Percentiles rank a stretch among this genome's conserved stretches.
Evolutionary conservation across 2,797 vertebrate genomes (phyloP).

Genomic region (Bucorvus abyssinicus): DNA sequence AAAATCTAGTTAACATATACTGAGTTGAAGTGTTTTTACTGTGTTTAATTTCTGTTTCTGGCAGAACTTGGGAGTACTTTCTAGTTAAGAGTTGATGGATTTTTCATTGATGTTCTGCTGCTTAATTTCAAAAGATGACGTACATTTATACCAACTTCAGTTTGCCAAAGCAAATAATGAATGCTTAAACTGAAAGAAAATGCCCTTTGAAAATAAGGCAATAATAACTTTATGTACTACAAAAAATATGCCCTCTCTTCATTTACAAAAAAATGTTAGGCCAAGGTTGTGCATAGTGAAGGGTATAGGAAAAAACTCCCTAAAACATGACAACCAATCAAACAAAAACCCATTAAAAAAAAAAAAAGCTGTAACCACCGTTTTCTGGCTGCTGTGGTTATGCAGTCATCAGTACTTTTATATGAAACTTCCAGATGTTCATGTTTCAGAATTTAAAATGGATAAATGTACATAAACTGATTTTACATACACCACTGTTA

Average conservation of each 20-base stretch:
- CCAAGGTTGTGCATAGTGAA: not conserved
- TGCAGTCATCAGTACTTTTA: not conserved
- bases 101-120: not conserved
- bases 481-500: not conserved
- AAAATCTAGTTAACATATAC: not conserved
- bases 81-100: slow-evolving; percentile 15
- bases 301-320: not conserved
- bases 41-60: slow-evolving; percentile 2
- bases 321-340: not conserved
- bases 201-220: not conserved
- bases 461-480: not conserved
- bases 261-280: not conserved
- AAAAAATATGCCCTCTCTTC: not conserved
- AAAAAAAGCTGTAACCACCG: not conserved
- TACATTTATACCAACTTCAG: not conserved
- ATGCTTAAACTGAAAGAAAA: not conserved
- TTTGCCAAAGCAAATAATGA: not conserved
- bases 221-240: not conserved
- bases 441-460: not conserved
- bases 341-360: not conserved
- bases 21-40: not conserved
- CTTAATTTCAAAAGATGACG: not conserved
- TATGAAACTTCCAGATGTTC: not conserved
- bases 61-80: not conserved
- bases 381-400: not conserved